Conservation (phyloP, 2,113 vertebrate species). For the Podiceps cristatus region DNA sequence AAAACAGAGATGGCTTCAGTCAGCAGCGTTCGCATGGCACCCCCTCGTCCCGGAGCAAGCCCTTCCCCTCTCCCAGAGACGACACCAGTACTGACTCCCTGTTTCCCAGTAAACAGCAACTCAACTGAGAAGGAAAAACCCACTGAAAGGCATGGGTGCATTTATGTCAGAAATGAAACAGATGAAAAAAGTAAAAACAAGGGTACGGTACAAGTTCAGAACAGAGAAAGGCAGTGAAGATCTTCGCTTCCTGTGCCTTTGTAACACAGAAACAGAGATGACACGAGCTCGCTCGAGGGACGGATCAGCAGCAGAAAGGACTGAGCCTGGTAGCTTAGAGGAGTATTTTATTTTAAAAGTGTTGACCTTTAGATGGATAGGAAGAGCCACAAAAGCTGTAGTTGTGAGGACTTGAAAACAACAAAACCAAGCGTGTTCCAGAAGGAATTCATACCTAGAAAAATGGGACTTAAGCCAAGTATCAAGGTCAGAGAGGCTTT, state of each 20-base stretch:
- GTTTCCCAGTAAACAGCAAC: not conserved
- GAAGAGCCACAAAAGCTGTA: not conserved
- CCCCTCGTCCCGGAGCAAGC: not conserved
- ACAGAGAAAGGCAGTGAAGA: not conserved
- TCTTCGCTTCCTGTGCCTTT: not conserved
- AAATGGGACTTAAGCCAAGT: not conserved
- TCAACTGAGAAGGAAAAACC: fast-evolving
- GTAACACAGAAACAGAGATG: not conserved
- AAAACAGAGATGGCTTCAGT: fast-evolving
- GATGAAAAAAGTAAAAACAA: fast-evolving
- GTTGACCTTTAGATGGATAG: not conserved
- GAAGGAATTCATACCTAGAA: not conserved
- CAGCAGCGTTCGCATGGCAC: fast-evolving
- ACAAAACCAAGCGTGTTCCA: not conserved
- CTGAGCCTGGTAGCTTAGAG: not conserved
- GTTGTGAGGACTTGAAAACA: not conserved
- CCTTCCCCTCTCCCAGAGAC: fast-evolving
- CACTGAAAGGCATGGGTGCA: fast-evolving
- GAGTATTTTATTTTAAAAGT: not conserved
- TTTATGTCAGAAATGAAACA: fast-evolving
- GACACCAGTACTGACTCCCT: fast-evolving
- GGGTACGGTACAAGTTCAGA: not conserved
- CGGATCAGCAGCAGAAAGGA: not conserved
- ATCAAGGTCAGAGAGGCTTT: not conserved
- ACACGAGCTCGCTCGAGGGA: not conserved